Evolutionary conservation across 2,113 vertebrate genomes (phyloP), one percentile per base, ranked within the genome.

Genomic region (Paratilapia polleni): DNA sequence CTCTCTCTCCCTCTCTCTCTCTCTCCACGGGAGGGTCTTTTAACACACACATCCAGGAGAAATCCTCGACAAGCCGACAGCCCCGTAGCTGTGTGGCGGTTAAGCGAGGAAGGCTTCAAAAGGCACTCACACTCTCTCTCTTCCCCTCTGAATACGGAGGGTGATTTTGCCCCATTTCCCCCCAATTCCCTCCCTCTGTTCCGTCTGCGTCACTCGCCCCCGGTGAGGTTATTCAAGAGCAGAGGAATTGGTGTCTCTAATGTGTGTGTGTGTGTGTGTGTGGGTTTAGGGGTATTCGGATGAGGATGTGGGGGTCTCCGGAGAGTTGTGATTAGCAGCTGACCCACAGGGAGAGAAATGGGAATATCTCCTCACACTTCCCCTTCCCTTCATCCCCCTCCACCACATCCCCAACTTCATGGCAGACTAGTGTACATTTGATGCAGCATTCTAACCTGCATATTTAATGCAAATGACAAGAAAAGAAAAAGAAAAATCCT

Each of bases 191-290:
- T 84, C 73, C 62, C 63, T 78, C 74, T 63, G 31, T 59, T 63
- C 74, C 26, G 54, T 78, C 80, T 73, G 77, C 76, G 66, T 93
- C 89, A 82, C 96, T 97, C 93, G 97, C 97, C 97, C 97, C 97
- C 96, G 97, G 97, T 98, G 96, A 98, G 98, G 98, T 98, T 98
- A 98, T 98, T 98, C 97, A 98, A 98, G 97, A 98, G 97, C 95
- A 95, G 91, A 94, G 91, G 97, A 98, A 97, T 97, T 95, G 95
- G 96, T 95, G 96, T 94, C 77, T 80, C 14, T 54, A 31, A 54
- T 87, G 63, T 82, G 88, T 87, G 80, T 80, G 59, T 76, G 74
- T 77, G n/a, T 81, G 80, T 87, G 26, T 20, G 43, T 24, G 41
- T 5, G 57, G 43, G 73, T 77, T 82, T 54, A 52, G 61, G 82